phyloP scores from a whole-genome alignment of 1,140 invertebrate species.

The Heliothis subflexa region DNA sequence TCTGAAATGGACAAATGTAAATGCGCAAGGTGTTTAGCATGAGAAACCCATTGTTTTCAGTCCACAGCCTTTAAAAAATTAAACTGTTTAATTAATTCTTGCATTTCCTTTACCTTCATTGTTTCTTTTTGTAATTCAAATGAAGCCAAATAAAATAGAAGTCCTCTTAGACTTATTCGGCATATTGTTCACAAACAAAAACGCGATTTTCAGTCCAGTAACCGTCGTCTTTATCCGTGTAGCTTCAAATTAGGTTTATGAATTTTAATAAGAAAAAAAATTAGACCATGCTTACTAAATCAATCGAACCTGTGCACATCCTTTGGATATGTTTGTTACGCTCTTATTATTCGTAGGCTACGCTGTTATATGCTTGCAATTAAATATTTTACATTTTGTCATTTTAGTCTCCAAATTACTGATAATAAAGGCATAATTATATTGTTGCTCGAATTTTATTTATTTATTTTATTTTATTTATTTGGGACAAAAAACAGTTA shows the following conservation, averaged over 20 bases:
- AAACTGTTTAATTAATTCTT: slow-evolving; percentile 53
- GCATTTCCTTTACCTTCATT: slow-evolving; percentile 54
- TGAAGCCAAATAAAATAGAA: slow-evolving; percentile 51
- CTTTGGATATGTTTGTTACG: too few species aligned
- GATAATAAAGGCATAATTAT: too few species aligned
- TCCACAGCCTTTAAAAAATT: slow-evolving; percentile 51
- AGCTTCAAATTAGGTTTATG: slow-evolving; percentile 1
- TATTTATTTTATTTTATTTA: too few species aligned
- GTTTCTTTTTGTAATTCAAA: slow-evolving; percentile 57
- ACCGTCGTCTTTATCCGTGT: not conserved
- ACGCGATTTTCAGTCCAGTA: slow-evolving; percentile 30
- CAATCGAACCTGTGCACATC: too few species aligned
- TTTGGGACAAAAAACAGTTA: not conserved
- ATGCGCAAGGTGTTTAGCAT: slow-evolving; percentile 56
- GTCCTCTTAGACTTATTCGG: slow-evolving; percentile 26
- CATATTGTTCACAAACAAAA: slow-evolving; percentile 42
- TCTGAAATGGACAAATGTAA: slow-evolving; percentile 50
- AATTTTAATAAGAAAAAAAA: too few species aligned
- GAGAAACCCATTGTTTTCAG: slow-evolving; percentile 59
- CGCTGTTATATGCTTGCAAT: too few species aligned
- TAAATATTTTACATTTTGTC: too few species aligned
- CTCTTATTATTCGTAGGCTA: too few species aligned
- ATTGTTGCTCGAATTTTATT: not conserved
- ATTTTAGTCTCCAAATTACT: too few species aligned
- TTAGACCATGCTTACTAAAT: too few species aligned